Evolutionary conservation across 1,140 invertebrate species (phyloP).

Genomic region (Temnothorax longispinosus): DNA sequence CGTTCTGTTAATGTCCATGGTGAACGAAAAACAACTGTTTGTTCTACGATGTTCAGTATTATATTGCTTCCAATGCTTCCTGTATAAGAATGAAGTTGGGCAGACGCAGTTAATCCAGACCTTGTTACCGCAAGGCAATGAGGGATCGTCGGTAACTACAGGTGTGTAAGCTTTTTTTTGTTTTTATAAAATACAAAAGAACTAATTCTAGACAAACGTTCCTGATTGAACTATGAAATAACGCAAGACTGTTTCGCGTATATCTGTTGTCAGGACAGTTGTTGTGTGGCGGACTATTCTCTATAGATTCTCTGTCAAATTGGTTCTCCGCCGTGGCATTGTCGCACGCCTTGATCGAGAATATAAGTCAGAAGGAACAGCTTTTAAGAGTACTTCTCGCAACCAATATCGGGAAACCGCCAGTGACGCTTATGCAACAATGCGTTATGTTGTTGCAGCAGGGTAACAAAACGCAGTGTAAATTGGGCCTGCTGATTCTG

Average conservation of each 20-base stretch:
- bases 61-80: conserved; percentile 98
- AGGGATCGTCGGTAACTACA: conserved; percentile 89
- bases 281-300: conserved; percentile 97
- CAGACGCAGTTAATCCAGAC: conserved; percentile 96
- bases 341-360: conserved; percentile 96
- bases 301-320: conserved; percentile 96
- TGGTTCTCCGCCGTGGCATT: conserved; percentile 98
- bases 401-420: conserved; percentile 93
- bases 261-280: conserved; percentile 90
- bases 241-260: conserved; percentile 49
- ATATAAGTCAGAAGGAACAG: conserved; percentile 95
- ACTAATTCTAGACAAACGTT: conserved; percentile 4
- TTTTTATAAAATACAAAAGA: neutral
- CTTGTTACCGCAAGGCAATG: conserved; percentile 93
- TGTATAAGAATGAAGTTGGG: conserved; percentile 96
- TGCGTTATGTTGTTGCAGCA: conserved; percentile 94
- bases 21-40: conserved; percentile 99
- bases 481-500: conserved; percentile 96
- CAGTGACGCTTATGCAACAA: conserved; percentile 95
- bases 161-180: conserved; percentile 67
- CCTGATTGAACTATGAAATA: neutral
- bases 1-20: conserved; percentile 98
- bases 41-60: conserved; percentile 96
- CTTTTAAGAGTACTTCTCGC: conserved; percentile 96
- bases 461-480: conserved; percentile 94